A percentile compares a stretch with the other conserved stretches of the same genome.
Evolutionary conservation across 2,797 vertebrate species (phyloP).

Genomic region (Mallotus villosus): DNA sequence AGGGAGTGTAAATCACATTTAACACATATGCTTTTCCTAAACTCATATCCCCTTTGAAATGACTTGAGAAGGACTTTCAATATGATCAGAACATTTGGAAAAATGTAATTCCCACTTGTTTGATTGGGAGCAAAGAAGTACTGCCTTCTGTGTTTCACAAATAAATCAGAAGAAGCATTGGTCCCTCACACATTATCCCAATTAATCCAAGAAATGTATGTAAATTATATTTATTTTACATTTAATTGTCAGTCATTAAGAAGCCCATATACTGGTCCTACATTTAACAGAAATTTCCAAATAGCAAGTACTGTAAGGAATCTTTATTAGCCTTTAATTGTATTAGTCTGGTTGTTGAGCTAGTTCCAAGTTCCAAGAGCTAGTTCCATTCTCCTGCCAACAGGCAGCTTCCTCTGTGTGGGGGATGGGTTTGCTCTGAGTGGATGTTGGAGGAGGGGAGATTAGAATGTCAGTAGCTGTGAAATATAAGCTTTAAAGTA

Average conservation of each 20-base stretch:
- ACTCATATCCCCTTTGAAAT: neutral
- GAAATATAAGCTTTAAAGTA: slow-evolving; percentile 2
- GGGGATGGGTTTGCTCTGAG: slow-evolving; percentile 12
- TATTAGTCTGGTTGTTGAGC: neutral
- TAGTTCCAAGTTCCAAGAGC: neutral
- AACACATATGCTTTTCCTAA: neutral
- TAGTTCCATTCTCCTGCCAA: neutral
- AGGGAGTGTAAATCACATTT: neutral
- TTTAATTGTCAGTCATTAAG: no score
- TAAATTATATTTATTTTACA: neutral
- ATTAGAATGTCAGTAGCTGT: neutral
- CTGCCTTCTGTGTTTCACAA: neutral
- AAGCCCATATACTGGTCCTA: no score
- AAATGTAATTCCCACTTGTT: neutral
- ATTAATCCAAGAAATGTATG: neutral
- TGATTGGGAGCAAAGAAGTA: neutral
- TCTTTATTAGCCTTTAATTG: neutral
- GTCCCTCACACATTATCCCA: no score
- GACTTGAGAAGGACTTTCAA: neutral
- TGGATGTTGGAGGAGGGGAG: neutral
- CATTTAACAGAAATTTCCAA: neutral
- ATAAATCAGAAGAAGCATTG: neutral
- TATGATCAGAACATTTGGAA: no score
- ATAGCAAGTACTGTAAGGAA: neutral
- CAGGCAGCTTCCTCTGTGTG: slow-evolving; percentile 7